Evolutionary conservation across 2,797 vertebrate genomes (phyloP), one percentile per base, ranked within the genome.

Genomic region (Euphonia xanthogaster): DNA sequence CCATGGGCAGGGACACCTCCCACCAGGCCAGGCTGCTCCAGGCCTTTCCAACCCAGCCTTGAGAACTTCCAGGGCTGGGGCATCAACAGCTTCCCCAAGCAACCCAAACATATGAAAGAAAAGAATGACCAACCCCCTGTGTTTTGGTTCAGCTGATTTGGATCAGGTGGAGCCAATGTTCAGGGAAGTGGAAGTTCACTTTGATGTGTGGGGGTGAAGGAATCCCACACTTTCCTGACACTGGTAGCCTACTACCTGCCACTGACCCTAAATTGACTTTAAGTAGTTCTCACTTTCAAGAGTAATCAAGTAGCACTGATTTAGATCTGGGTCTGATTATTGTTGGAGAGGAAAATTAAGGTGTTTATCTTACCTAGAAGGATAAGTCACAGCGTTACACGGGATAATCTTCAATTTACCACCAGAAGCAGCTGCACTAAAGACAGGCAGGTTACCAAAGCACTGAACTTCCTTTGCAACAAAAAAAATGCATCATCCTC

Each of bases 321-420:
- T 83, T 67, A 75, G 75, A 65, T 67, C 54, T 82, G 60, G 37
- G 7, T 23, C 63, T 74, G 57, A 37, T 85, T 53, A 35, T 14
- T 54, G 22, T 2, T 55, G 75, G 68, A 91, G 85, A 78, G 50
- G 68, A 50, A 89, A 90, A 90, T 65, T 4, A 22, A 37, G 53
- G 21, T 37, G 16, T 70, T 85, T 73, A 50, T 62, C 30, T 86
- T 85, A 22, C 73, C 57, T 80, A 77, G 81, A 89, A 91, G 54
- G 65, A 54, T 40, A 67, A 55, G 2, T 17, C 20, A 6, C 45
- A 55, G 42, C 9, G 3, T 82, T 74, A 30, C 40, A 22, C 1
- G 3, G 60, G 47, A 39, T 87, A 93, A 71, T 90, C 55, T 94
- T 50, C 40, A 48, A 14, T 68, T 77, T 50, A 12, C 44, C 14